phyloP scores from a whole-genome alignment of 2,113 vertebrate species.

The Chlamydotis undulata region DNA sequence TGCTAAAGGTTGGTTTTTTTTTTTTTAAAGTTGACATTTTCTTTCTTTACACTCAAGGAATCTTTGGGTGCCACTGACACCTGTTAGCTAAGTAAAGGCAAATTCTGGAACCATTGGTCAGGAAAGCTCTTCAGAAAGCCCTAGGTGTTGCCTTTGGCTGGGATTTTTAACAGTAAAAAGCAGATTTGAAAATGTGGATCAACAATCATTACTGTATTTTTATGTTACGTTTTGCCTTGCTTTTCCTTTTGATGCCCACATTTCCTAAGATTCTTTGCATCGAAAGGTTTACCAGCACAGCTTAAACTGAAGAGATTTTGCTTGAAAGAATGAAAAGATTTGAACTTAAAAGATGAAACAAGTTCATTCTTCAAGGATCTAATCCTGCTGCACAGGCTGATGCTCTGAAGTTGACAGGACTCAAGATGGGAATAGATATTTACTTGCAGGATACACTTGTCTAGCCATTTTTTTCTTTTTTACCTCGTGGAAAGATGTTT shows the following conservation, averaged over 20 bases:
- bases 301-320: neutral
- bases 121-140: neutral
- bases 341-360: neutral
- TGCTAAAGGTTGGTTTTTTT: neutral
- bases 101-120: neutral
- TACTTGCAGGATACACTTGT: neutral
- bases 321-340: neutral
- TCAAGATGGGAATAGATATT: neutral
- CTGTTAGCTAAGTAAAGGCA: neutral
- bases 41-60: neutral
- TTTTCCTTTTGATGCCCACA: neutral
- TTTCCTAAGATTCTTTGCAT: neutral
- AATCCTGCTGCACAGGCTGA: neutral
- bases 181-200: neutral
- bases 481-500: neutral
- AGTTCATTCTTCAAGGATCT: neutral
- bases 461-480: neutral
- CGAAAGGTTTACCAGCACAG: neutral
- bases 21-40: neutral
- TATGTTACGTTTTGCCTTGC: neutral
- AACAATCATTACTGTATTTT: neutral
- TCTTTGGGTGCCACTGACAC: neutral
- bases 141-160: neutral
- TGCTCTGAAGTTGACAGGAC: neutral
- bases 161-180: neutral